Evolutionary conservation across 2,113 vertebrate species (phyloP).

Genomic region (Anoura caudifer): DNA sequence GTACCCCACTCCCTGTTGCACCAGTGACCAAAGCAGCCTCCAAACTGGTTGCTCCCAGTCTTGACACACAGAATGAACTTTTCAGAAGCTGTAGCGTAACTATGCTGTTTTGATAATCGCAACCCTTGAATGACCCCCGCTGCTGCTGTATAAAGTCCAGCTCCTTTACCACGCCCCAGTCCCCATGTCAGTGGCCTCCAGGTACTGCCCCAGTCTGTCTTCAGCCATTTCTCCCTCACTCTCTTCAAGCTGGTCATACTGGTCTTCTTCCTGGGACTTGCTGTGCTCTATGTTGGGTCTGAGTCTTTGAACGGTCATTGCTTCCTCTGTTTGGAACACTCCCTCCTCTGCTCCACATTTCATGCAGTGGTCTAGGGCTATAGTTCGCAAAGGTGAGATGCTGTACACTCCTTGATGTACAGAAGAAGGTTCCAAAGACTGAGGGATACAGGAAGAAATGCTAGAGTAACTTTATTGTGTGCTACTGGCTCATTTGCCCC

Average conservation of each 20-base stretch:
- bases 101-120: not conserved
- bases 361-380: not conserved
- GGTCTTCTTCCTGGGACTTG: not conserved
- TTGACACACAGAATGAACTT: not conserved
- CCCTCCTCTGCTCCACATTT: too few relatives aligned
- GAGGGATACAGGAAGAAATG: not conserved
- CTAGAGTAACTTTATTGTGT: not conserved
- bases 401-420: not conserved
- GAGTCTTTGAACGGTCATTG: not conserved
- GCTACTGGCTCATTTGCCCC: not conserved
- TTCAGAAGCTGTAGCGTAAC: not conserved
- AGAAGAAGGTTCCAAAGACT: not conserved
- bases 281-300: not conserved
- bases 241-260: not conserved
- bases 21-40: too few relatives aligned
- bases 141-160: not conserved
- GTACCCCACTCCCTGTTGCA: accelerated
- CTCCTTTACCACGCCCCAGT: too few relatives aligned
- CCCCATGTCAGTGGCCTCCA: accelerated
- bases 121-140: not conserved
- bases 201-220: not conserved
- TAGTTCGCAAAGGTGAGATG: not conserved
- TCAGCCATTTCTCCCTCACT: too few relatives aligned
- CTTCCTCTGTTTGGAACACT: not conserved
- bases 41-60: not conserved